Percentiles rank a stretch among this genome's conserved stretches.
Evolutionary conservation across 2,888 invertebrate genomes (phyloP).

Genomic region (Apotomis turbidana): DNA sequence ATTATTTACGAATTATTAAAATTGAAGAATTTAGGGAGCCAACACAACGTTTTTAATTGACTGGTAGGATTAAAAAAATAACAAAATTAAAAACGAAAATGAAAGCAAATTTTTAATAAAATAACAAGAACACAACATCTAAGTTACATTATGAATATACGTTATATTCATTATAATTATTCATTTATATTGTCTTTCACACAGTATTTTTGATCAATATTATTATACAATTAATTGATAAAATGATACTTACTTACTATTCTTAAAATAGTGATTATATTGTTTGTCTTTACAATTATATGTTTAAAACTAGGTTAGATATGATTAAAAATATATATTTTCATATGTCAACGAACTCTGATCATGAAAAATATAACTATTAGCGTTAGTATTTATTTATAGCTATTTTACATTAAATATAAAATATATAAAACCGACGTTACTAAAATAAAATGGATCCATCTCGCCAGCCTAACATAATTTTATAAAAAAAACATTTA

Average conservation of each 20-base stretch:
- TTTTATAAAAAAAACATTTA: too few relatives aligned
- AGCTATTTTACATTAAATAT: not conserved
- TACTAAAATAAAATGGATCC: not conserved
- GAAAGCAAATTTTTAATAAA: slow-evolving; percentile 56
- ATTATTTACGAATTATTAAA: slow-evolving; percentile 62
- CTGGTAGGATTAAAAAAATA: slow-evolving; percentile 68
- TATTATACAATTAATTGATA: slow-evolving; percentile 45
- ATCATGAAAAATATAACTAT: slow-evolving; percentile 41
- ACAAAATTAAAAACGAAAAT: slow-evolving; percentile 45
- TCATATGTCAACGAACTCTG: slow-evolving; percentile 47
- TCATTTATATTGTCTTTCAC: slow-evolving; percentile 67
- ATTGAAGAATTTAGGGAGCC: slow-evolving; percentile 84
- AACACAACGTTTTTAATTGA: slow-evolving; percentile 72
- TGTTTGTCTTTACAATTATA: not conserved
- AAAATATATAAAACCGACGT: not conserved
- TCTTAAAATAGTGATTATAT: slow-evolving; percentile 25
- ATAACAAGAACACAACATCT: slow-evolving; percentile 51
- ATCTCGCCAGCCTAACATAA: not conserved
- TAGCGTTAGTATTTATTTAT: not conserved
- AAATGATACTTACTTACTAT: slow-evolving; percentile 19
- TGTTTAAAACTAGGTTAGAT: not conserved
- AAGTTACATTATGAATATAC: slow-evolving; percentile 25
- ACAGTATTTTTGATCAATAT: slow-evolving; percentile 56
- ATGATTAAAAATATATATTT: slow-evolving; percentile 31
- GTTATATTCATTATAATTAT: slow-evolving; percentile 44